These are phyloP conservation scores for Diplazon laetatorius DNA, from an alignment of 2,888 invertebrate species.

Conservation along the genomic window DNA sequence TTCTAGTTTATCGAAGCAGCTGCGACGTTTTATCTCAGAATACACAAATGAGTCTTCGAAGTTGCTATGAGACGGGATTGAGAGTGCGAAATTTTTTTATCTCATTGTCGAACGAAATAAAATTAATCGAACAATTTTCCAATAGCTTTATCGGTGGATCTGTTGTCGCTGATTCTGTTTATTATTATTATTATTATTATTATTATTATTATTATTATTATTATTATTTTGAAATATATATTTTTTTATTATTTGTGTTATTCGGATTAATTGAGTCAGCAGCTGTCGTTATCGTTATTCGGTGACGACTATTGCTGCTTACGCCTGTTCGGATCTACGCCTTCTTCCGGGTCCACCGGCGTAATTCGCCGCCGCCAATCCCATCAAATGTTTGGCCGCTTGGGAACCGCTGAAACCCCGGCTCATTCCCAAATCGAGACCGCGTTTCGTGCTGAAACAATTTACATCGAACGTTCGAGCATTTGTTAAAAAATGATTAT, in stretches of 20 bases:
- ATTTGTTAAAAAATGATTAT: background rate
- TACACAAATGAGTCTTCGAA: background rate
- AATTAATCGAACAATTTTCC: slow-evolving; percentile 10
- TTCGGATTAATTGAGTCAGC: slow-evolving; percentile 4
- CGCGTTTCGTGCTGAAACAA: slow-evolving; percentile 90
- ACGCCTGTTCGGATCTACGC: slow-evolving; percentile 85
- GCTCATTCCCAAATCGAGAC: slow-evolving; percentile 93
- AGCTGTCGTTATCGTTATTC: slow-evolving; percentile 43
- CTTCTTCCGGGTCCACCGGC: slow-evolving; percentile 95
- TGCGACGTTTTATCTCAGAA: background rate
- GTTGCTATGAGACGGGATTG: slow-evolving; percentile 12
- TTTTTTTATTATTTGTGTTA: background rate
- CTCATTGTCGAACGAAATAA: background rate
- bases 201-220: slow-evolving; percentile 8
- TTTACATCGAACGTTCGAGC: slow-evolving; percentile 6
- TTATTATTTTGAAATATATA: too few species aligned
- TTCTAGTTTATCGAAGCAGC: slow-evolving; percentile 17
- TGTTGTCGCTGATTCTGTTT: background rate
- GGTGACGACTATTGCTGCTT: slow-evolving; percentile 61
- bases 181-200: background rate
- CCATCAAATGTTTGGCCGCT: slow-evolving; percentile 96
- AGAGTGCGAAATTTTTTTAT: slow-evolving; percentile 1
- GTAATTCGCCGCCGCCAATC: slow-evolving; percentile 93
- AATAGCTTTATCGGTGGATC: background rate
- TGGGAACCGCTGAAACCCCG: slow-evolving; percentile 95